These are phyloP conservation scores for Tachina fera DNA, from an alignment of 2,888 invertebrate species.

Conservation along the genomic window DNA sequence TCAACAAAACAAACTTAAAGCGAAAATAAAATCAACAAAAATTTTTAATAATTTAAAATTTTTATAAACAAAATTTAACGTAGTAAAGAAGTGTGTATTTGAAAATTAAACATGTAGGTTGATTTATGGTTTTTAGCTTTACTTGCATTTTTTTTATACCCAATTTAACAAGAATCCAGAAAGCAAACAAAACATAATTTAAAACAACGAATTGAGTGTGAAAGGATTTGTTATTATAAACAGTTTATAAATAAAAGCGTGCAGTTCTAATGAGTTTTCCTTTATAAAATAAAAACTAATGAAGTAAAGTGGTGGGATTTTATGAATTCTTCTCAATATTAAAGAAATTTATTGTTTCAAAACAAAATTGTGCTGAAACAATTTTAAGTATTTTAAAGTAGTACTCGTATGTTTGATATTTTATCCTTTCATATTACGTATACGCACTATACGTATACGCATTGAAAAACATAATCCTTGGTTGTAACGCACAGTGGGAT, in stretches of 20 bases:
- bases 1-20: not conserved
- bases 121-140: constrained; percentile 41
- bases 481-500: too few relatives aligned
- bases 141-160: constrained; percentile 1
- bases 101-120: constrained; percentile 33
- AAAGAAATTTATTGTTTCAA: not conserved
- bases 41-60: constrained; percentile 15
- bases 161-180: constrained; percentile 27
- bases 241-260: constrained; percentile 36
- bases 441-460: constrained; percentile 11
- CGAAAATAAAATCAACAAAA: not conserved
- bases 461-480: not conserved
- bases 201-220: constrained; percentile 50
- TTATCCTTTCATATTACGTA: constrained; percentile 42
- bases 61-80: constrained; percentile 9
- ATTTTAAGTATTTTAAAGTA: constrained; percentile 6
- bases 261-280: constrained; percentile 24
- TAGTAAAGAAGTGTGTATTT: constrained; percentile 18
- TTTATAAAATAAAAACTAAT: not conserved
- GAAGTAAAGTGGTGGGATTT: constrained; percentile 31
- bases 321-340: not conserved
- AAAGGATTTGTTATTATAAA: constrained; percentile 58
- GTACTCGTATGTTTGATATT: constrained; percentile 48
- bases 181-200: constrained; percentile 57
- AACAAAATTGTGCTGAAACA: too few relatives aligned